Conservation (phyloP, 2,888 invertebrate genomes). For the Clitarchus hookeri region DNA sequence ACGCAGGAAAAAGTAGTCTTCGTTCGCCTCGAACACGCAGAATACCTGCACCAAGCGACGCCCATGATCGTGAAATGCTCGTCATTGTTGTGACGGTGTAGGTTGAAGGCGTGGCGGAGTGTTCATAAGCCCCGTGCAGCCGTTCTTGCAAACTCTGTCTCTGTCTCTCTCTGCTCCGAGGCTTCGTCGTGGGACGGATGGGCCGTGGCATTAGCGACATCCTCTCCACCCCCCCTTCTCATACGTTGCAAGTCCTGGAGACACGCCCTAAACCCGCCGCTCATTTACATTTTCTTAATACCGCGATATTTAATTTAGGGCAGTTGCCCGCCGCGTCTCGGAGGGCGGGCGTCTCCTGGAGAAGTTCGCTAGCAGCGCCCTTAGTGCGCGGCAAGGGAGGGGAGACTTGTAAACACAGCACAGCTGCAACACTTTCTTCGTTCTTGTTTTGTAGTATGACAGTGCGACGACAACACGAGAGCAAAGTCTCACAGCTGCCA, state of each 20-base stretch:
- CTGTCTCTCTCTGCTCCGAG: too few relatives aligned
- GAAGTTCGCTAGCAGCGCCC: not conserved
- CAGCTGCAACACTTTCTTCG: not conserved
- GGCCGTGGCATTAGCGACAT: not conserved
- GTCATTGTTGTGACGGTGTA: too few relatives aligned
- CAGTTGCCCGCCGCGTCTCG: not conserved
- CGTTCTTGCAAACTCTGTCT: too few relatives aligned
- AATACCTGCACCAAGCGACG: too few relatives aligned
- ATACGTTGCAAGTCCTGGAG: not conserved
- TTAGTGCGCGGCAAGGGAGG: not conserved
- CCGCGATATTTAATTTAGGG: slow-evolving; percentile 22
- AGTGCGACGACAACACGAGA: too few relatives aligned
- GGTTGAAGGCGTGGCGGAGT: too few relatives aligned
- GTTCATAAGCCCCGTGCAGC: too few relatives aligned
- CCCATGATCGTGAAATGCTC: too few relatives aligned
- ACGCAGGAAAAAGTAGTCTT: too few relatives aligned
- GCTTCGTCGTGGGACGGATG: not conserved
- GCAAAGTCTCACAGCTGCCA: too few relatives aligned
- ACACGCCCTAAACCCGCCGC: not conserved
- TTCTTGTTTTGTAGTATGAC: not conserved
- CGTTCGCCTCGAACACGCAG: too few relatives aligned
- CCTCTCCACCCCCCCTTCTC: not conserved
- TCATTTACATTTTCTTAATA: slow-evolving; percentile 23
- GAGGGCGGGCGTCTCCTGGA: not conserved
- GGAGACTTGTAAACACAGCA: not conserved